These are phyloP conservation scores for Carassius gibelio DNA, from an alignment of 2,113 vertebrate species.

Conservation along the genomic window DNA sequence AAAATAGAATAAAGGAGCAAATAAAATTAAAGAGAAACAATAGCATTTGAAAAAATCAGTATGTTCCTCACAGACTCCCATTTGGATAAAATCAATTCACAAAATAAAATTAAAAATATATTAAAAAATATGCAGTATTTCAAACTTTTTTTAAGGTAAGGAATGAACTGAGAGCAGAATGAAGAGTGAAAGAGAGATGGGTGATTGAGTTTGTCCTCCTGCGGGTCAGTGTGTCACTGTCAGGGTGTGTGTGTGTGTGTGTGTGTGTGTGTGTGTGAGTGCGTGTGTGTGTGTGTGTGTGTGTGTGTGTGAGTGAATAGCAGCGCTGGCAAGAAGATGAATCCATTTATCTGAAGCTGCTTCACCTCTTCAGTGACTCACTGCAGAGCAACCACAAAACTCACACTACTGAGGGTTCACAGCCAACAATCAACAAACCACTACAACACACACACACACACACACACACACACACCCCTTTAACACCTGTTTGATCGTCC, in stretches of 20 bases:
- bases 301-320: background rate
- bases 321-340: slow-evolving; percentile 64
- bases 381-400: slow-evolving; percentile 48
- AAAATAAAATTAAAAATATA: background rate
- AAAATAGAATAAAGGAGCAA: background rate
- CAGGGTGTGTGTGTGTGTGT: background rate
- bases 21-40: background rate
- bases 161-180: background rate
- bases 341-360: slow-evolving; percentile 70
- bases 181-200: background rate
- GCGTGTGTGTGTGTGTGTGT: background rate
- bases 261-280: background rate
- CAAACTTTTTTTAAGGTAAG: background rate
- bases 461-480: background rate
- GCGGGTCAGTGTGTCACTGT: slow-evolving; percentile 6
- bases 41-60: background rate
- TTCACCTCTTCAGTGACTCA: slow-evolving; percentile 67
- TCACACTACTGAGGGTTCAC: background rate
- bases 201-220: slow-evolving; percentile 17
- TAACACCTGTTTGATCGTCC: too few species aligned
- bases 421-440: background rate
- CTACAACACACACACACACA: background rate
- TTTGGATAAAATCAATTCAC: background rate
- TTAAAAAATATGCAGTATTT: too few species aligned
- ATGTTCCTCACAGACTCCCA: background rate